Percentiles rank a stretch among this genome's conserved stretches.
These are phyloP conservation scores for Chloropsis cyanopogon DNA, from an alignment of 2,113 vertebrate species.

Conservation along the genomic window DNA sequence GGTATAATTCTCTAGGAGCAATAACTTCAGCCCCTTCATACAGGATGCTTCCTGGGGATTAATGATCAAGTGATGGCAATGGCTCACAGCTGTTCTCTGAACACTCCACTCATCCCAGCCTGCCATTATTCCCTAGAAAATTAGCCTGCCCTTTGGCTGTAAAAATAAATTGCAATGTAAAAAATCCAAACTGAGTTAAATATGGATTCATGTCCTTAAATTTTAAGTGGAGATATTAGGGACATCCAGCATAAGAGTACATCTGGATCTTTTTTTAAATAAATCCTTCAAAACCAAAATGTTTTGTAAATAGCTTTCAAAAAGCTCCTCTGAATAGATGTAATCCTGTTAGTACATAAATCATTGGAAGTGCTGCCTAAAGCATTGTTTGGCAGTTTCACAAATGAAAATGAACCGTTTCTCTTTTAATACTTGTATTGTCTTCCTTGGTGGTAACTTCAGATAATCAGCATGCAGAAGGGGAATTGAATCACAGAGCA, in stretches of 20 bases:
- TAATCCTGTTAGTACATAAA: background rate
- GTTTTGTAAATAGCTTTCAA: background rate
- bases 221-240: background rate
- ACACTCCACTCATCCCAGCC: background rate
- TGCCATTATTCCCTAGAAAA: slow-evolving; percentile 11
- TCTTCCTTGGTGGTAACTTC: background rate
- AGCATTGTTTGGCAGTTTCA: background rate
- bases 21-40: background rate
- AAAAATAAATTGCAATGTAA: background rate
- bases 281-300: background rate
- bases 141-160: background rate
- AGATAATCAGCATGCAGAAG: background rate
- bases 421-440: background rate
- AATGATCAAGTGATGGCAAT: slow-evolving; percentile 26
- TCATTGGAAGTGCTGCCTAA: background rate
- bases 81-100: background rate
- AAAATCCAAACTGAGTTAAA: background rate
- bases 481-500: background rate
- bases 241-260: background rate
- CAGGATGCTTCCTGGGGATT: background rate
- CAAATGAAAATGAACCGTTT: background rate
- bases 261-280: background rate
- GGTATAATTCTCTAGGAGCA: background rate
- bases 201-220: background rate
- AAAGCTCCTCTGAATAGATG: background rate